phyloP scores from a whole-genome alignment of 2,888 invertebrate genomes.

The Polydesmus complanatus region DNA sequence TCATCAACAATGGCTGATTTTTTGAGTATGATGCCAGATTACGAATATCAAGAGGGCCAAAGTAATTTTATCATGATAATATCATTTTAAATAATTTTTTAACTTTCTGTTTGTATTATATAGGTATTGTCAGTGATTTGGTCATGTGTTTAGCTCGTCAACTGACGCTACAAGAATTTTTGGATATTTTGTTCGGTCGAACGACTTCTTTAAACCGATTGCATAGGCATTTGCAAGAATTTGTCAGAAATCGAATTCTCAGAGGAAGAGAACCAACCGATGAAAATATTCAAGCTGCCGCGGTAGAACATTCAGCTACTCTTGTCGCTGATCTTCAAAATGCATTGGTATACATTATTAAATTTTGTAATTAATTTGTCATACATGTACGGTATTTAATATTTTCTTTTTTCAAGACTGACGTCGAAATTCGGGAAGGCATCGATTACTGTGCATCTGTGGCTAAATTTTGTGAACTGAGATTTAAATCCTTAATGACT shows the following conservation, averaged over 20 bases:
- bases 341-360: constrained; percentile 30
- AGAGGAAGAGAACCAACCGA: constrained; percentile 32
- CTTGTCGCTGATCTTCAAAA: constrained; percentile 26
- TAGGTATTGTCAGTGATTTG: constrained; percentile 28
- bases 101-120: neutral
- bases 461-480: constrained; percentile 29
- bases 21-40: constrained; percentile 32
- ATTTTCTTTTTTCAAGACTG: constrained; percentile 22
- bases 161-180: constrained; percentile 33
- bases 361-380: neutral
- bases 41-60: constrained; percentile 33
- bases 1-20: constrained; percentile 33
- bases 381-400: neutral
- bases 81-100: constrained; percentile 25
- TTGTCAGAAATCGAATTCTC: constrained; percentile 36
- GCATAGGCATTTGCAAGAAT: constrained; percentile 35
- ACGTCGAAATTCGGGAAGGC: constrained; percentile 30
- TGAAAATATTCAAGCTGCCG: constrained; percentile 34
- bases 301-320: constrained; percentile 27
- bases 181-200: constrained; percentile 32
- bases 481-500: constrained; percentile 28
- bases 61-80: constrained; percentile 35
- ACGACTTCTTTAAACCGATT: constrained; percentile 36
- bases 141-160: constrained; percentile 28
- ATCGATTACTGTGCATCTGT: constrained; percentile 34